These are phyloP conservation scores for Hippoglossus stenolepis DNA, from an alignment of 2,113 vertebrate genomes.

Conservation along the genomic window DNA sequence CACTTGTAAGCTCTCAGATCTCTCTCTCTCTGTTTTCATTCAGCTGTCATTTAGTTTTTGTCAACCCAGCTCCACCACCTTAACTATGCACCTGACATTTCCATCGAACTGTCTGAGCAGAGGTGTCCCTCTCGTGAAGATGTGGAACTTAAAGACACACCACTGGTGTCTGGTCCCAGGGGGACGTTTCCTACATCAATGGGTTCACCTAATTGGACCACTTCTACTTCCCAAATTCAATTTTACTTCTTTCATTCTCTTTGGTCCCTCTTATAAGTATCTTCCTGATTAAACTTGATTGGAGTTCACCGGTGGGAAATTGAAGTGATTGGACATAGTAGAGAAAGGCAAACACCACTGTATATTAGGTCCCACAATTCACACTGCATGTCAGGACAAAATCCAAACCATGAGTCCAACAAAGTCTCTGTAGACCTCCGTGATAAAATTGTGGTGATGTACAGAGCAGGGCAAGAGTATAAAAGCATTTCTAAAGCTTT, in stretches of 20 bases:
- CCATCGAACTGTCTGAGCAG: not conserved
- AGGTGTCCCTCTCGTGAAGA: too few relatives aligned
- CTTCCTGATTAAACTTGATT: not conserved
- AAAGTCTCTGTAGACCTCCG: not conserved
- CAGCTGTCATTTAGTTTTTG: not conserved
- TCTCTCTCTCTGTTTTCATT: not conserved
- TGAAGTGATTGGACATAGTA: not conserved
- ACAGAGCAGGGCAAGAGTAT: not conserved
- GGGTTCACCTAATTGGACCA: not conserved
- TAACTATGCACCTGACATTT: not conserved
- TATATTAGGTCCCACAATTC: not conserved
- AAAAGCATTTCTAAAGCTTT: constrained; percentile 1
- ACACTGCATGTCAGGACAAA: not conserved
- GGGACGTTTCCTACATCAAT: not conserved
- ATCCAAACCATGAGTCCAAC: not conserved
- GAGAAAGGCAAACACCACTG: not conserved
- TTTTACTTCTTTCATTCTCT: not conserved
- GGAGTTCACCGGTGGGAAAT: not conserved
- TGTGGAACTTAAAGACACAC: not conserved
- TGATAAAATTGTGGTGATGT: not conserved
- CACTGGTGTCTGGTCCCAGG: not conserved
- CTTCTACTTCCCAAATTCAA: not conserved
- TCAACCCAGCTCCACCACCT: not conserved
- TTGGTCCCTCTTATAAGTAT: not conserved
- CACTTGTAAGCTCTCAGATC: not conserved